Evolutionary conservation across 1,140 invertebrate species (phyloP), one percentile per base, ranked within the genome.

Genomic region (Papilio dardanus): DNA sequence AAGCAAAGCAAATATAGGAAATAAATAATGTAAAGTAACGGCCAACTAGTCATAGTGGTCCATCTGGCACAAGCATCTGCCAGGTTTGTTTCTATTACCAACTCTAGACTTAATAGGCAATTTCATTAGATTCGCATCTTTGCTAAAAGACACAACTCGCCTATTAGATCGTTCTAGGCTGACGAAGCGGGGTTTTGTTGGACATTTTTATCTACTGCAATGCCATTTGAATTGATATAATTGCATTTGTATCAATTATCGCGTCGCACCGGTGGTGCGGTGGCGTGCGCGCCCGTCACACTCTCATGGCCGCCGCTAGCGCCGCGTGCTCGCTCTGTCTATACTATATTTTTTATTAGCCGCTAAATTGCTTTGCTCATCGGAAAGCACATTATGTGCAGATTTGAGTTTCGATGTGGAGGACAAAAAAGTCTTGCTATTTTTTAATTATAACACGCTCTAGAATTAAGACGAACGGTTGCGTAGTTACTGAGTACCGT

Each of bases 221-320:
- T 16, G 54, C 24, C 12, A 28, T 30, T 62, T 5, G 12, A 28
- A 62, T 30, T 62, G 54, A 62, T 62, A 28, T 62, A 62, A 28
- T 62, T 62, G 12, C 54, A 62, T 62, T 62, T 62, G 24, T 62
- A 14, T 62, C 21, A 62, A 62, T 62, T 28, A 62, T 62, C 54
- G 54, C 21, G 21, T 46, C 19, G 16, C 42, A 46, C 1, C 42
- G 6, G 42, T 16, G 24, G 24, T 12, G 24, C 30, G 28, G 35
- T 37, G 10, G 21, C 54, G 54, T 62, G 54, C 54, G 24, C 54
- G 24, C 24, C 54, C 24, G 54, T 62, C 54, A 62, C 54, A 62
- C 54, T 62, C 54, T 62, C 54, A 0, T 62, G 3, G 24, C 54
- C 24, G 21, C 54, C 54, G 3, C 54, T 62, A 30, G 54, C 54